Evolutionary conservation across 37 sponge, comb jelly and placozoan species (phyloP), one percentile per base, ranked within the genome.

Genomic region (Crambe crambe): DNA sequence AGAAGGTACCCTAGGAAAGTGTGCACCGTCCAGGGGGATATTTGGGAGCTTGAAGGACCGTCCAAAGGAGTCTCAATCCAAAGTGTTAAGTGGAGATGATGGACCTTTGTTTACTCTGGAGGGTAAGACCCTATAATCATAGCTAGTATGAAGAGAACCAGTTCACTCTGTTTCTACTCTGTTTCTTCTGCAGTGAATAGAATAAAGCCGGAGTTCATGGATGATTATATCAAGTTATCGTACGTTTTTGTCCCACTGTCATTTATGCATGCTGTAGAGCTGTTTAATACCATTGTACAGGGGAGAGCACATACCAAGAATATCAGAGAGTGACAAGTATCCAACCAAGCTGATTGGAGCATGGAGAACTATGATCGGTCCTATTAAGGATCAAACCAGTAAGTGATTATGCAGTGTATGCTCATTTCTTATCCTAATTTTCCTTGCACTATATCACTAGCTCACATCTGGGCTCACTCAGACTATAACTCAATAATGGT

Each of bases 301-400:
- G 20, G 94, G 60, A 29, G 79, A 83, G 64, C 68, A 85, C 20
- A 18, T 93, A 30, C 58, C 67, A 0, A 36, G 79, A 9, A 51
- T 92, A n/a, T 64, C 71, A 22, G 78, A 76, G 35, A 68, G 54
- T 37, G 29, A 47, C 23, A 63, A 84, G 20, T 29, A 86, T 4
- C 94, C 91, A 3, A 67, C 80, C 1, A 59, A 86, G 5, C 94
- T 95, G 15, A 36, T 95, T 42, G 96, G 96, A 8, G 86, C 90
- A 68, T 95, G 96, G 96, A 82, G 74, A 8, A 89, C 94, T 17
- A 25, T 77, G 44, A 75, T 95, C 2, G 96, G 96, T 8, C 37
- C 76, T 29, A 79, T 72, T 34, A 71, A 68, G 43, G 91, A 95
- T 62, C 87, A 89, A 71, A 77, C 90, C 9, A 80, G 91, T 94